Evolutionary conservation across 1,140 invertebrate species (phyloP), one percentile per base, ranked within the genome.

Genomic region (Anastrepha ludens): DNA sequence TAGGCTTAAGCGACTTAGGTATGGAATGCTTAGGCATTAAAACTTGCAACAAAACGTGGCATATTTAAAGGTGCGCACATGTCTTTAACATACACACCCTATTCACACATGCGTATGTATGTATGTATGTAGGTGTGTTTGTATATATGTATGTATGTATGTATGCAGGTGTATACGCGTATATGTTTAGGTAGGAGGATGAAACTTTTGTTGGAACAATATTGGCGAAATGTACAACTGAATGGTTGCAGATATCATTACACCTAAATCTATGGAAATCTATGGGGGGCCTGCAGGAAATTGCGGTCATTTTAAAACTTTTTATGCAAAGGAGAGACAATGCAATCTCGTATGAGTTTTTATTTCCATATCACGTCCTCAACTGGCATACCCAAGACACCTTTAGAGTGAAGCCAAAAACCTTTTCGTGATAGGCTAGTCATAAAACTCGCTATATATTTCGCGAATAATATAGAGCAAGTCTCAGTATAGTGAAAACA

Each of bases 41-140:
- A 74, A 74, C 67, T 74, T 74, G 67, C 67, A 29, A 74, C 41
- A 44, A 29, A n/a, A 74, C 67, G 67, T 74, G 67, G 67, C 67
- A 70, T 15, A 47, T 74, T 70, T 70, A 15, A 11, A n/a, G 60
- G 41, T 41, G 3, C 41, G 44, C 67, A 74, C 15, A 70, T 39
- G 50, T 55, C 50, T 55, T 55, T 55, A 41, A 6, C 39, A 41
- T 29, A 47, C 67, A 44, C 67, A 74, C 41, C 29, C 29, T 29
- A 41, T 62, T 62, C 17, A 13, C 15, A 62, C 17, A n/a, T 62
- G 15, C 4, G 15, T 2, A 62, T 4, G 1, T 11, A 17, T n/a
- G 15, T 17, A 62, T 11, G 11, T 8, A 55, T 55, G 6, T 11
- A 55, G 1, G 11, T 55, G 50, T 55, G 67, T 62, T 5, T 17